Conservation (phyloP, 2,888 invertebrate species). For the Pterobdella sp. region DNA sequence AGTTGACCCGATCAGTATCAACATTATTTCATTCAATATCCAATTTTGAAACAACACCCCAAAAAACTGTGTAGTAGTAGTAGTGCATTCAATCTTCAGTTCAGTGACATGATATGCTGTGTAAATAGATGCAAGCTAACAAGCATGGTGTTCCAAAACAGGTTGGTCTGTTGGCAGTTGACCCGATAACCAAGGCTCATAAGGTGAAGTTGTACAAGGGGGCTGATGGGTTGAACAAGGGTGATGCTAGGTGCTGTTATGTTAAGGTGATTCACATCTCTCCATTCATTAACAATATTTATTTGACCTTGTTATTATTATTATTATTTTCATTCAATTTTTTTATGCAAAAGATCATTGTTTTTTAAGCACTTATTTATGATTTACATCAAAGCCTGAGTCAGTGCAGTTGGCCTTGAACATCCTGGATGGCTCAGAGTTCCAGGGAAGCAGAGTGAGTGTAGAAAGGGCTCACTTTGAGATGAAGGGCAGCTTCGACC, state of each 20-base stretch:
- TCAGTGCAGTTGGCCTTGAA: conserved; percentile 86
- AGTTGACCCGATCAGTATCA: too few species aligned
- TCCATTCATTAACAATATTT: neutral
- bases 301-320: too few species aligned
- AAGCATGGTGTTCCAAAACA: too few species aligned
- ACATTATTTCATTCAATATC: too few species aligned
- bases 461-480: conserved; percentile 89
- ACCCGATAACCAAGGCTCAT: conserved; percentile 65
- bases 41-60: too few species aligned
- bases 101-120: too few species aligned
- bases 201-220: conserved; percentile 87
- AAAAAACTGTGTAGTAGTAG: too few species aligned
- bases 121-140: too few species aligned
- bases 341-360: neutral
- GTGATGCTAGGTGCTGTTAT: conserved; percentile 91
- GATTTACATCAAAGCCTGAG: conserved; percentile 60
- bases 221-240: conserved; percentile 73
- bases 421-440: conserved; percentile 76
- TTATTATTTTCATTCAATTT: neutral
- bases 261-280: conserved; percentile 63
- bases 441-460: conserved; percentile 66
- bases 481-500: conserved; percentile 76
- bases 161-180: conserved; percentile 78
- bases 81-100: too few species aligned
- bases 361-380: neutral